Evolutionary conservation across 1,140 invertebrate genomes (phyloP), one percentile per base, ranked within the genome.

Genomic region (Pseudomyrmex concolor): DNA sequence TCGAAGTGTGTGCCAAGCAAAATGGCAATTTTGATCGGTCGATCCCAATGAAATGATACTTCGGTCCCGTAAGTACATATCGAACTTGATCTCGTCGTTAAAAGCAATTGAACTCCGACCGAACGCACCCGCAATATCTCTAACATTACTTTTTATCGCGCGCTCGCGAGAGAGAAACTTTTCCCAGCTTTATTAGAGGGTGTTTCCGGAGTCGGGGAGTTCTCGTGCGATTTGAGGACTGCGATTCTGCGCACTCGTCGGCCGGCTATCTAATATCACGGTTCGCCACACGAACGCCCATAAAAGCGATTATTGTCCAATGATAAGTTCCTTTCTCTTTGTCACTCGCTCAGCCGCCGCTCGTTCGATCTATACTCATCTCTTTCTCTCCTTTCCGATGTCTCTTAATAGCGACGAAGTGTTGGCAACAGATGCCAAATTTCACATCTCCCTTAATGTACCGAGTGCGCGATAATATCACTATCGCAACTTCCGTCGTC

Each of bases 221-320:
- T 66, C 70, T 84, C 57, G 55, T 87, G 68, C 86, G 86, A 87
- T 87, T 81, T 87, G 76, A 88, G 86, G 76, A 84, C 34, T 67
- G 86, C 73, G 86, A 80, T 89, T 89, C 83, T 84, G 89, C 86
- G 83, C 88, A 89, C 74, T 87, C 78, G 70, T 85, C 85, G 84
- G 86, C 77, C 81, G 54, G 88, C 88, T 85, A 90, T 90, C 86
- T 88, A 92, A 92, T 92, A 91, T 91, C 87, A 91, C 86, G 89
- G 78, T 86, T 89, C 89, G 84, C 91, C 89, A 89, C 90, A 91
- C 88, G 89, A 90, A 92, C 89, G 91, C 89, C 87, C 89, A 92
- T 92, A 93, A 92, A 92, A 90, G 86, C 89, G 89, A 93, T 93
- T 92, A 92, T 92, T 92, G 91, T 91, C 88, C 89, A 89, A 91